Evolutionary conservation across 2,888 invertebrate genomes (phyloP), one percentile per base, ranked within the genome.

Genomic region (Chrysolina americana): DNA sequence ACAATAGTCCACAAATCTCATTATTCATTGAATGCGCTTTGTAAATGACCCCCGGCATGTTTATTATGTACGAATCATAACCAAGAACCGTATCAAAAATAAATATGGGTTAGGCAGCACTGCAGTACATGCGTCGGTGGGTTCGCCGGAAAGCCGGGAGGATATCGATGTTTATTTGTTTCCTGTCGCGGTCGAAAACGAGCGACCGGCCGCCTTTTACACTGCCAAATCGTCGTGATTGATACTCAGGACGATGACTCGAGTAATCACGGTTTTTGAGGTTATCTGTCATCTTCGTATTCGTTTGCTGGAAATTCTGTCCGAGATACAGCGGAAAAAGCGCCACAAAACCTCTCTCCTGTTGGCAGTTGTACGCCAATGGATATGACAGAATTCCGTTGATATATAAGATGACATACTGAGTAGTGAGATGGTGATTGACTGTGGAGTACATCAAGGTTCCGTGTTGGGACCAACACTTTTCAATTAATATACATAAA

Each of bases 81-180:
- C 48, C 78, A 71, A 78, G 75, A 70, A 80, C 77, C 78, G 77
- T 80, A 76, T 79, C 77, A 72, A 74, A 72, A 70, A 68, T 70
- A 66, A 74, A 70, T 63, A 73, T 79, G 78, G 81, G 80, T 71
- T 78, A 78, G 78, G 59, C 23, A 23, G 48, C 44, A 41, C 23
- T 62, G 76, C 71, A 65, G 66, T 73, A 71, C 68, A 82, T 77
- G 82, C 81, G 81, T 80, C 78, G 81, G 78, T 79, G 81, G 77
- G 44, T 78, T 41, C 9, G 41, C 79, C 77, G 79, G 78, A 80
- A 79, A 81, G 78, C 74, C 73, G 71, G 77, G 77, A 82, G 82
- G 82, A 82, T 81, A 81, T 81, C 76, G 79, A 76, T 68, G 66
- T 79, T 81, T 82, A 79, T 76, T 73, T 70, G 76, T 79, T 82